Evolutionary conservation across 2,888 invertebrate species (phyloP), one percentile per base, ranked within the genome.

Genomic region (Aphelenchoides bicaudatus): DNA sequence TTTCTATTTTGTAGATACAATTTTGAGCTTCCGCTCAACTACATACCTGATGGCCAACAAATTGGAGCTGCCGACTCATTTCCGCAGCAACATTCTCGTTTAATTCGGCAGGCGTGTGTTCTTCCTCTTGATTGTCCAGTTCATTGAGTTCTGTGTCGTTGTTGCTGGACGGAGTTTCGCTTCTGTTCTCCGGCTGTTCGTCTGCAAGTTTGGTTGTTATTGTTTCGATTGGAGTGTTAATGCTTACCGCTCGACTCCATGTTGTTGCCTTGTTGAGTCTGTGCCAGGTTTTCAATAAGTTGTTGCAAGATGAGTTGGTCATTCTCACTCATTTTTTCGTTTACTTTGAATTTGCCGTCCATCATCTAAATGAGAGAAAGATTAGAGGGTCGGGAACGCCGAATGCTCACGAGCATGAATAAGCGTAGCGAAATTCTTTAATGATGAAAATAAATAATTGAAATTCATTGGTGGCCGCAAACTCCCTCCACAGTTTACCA

Each of bases 41-140:
- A 19, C 43, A 43, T 8, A 43, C 43, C 43, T 51, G 31, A 34
- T 51, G 52, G 19, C 52, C 37, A 5, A 51, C 52, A 30, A 51
- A 51, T 13, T 16, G 19, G 8, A 51, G 38, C 39, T 51, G 52
- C 25, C 27, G 19, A 27, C 16, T 51, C 52, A 51, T 21, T 51
- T 51, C 52, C 13, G 13, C 13, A 13, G 49, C 49, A 30, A 49
- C 10, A 27, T 51, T 39, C n/a, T 16, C 31, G 2, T 8, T 51
- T 8, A 29, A 19, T 23, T 6, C 25, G 37, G 16, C 52, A 23
- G 27, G 19, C 31, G 34, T 19, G 8, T 16, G 37, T 34, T 6
- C 43, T 43, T 43, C 8, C 23, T n/a, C 8, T 6, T 43, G 43
- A 43, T 43, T 25, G 43, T n/a, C 43, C 21, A 21, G 10, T n/a